phyloP scores from a whole-genome alignment of 2,113 vertebrate genomes.

The Eleginops maclovinus region DNA sequence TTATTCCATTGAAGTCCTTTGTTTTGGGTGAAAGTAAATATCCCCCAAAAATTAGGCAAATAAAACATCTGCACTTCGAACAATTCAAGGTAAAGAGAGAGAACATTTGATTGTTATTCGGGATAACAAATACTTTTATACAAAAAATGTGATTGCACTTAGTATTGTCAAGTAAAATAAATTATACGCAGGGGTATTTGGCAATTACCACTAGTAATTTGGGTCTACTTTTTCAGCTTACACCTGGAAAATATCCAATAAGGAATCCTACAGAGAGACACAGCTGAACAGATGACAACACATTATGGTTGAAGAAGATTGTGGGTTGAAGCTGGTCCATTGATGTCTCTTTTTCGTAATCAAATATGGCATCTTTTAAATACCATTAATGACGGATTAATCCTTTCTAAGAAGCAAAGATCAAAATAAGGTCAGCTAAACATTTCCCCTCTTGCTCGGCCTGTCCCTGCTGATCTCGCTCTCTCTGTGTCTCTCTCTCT shows the following conservation, averaged over 20 bases:
- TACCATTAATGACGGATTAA: slow-evolving; percentile 64
- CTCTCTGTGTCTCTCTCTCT: slow-evolving; percentile 25
- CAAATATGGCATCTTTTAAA: slow-evolving; percentile 69
- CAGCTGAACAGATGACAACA: no score
- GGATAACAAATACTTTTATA: neutral
- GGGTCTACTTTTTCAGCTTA: neutral
- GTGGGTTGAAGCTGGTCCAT: neutral
- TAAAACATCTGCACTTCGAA: neutral
- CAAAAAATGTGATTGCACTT: neutral
- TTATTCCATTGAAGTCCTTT: neutral
- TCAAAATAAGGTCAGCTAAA: slow-evolving; percentile 74
- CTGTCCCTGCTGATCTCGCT: slow-evolving; percentile 46
- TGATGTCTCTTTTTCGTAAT: slow-evolving; percentile 62
- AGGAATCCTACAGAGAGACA: neutral
- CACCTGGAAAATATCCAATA: neutral
- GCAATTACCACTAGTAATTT: neutral
- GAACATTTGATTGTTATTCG: neutral
- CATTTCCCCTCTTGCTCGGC: slow-evolving; percentile 49
- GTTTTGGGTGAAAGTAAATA: neutral
- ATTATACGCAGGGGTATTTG: neutral
- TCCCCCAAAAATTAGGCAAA: no score
- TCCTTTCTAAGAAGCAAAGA: slow-evolving; percentile 67
- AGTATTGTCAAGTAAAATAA: neutral
- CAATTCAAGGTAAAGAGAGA: neutral
- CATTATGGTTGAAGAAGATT: neutral